These are phyloP conservation scores for Sphenopsis melanotis DNA, from an alignment of 2,797 vertebrate genomes.

Conservation along the genomic window DNA sequence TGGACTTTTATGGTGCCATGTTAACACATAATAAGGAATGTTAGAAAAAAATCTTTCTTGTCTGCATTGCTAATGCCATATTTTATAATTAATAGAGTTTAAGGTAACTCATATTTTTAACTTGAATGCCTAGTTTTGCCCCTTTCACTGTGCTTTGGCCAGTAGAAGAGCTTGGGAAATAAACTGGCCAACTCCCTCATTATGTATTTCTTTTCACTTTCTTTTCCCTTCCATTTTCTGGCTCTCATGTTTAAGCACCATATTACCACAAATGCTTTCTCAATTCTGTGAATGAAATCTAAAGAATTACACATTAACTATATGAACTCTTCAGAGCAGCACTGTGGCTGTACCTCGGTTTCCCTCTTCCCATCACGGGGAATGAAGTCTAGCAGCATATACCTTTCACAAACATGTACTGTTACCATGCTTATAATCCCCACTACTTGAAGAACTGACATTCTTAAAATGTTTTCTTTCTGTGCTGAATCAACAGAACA, in stretches of 20 bases:
- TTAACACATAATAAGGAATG: neutral
- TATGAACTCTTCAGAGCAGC: neutral
- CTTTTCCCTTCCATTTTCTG: neutral
- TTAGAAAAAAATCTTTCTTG: neutral
- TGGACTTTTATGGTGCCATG: neutral
- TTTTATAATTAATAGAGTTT: conserved; percentile 12
- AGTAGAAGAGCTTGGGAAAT: neutral
- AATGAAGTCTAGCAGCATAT: neutral
- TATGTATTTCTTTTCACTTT: neutral
- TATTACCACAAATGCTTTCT: neutral
- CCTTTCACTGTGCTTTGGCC: neutral
- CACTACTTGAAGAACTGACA: neutral
- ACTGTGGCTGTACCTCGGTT: neutral
- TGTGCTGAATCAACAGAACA: neutral
- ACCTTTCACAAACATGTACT: neutral
- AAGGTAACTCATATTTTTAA: neutral
- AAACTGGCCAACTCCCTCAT: neutral
- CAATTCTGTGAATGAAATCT: neutral
- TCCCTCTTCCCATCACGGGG: neutral
- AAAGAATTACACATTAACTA: neutral
- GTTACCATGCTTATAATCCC: neutral
- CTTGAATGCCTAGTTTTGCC: neutral
- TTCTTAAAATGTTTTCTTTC: conserved; percentile 1
- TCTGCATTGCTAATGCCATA: neutral
- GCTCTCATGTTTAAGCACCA: neutral